These are phyloP conservation scores for Sebastiscus tertius DNA, from an alignment of 2,797 vertebrate species.

Conservation along the genomic window DNA sequence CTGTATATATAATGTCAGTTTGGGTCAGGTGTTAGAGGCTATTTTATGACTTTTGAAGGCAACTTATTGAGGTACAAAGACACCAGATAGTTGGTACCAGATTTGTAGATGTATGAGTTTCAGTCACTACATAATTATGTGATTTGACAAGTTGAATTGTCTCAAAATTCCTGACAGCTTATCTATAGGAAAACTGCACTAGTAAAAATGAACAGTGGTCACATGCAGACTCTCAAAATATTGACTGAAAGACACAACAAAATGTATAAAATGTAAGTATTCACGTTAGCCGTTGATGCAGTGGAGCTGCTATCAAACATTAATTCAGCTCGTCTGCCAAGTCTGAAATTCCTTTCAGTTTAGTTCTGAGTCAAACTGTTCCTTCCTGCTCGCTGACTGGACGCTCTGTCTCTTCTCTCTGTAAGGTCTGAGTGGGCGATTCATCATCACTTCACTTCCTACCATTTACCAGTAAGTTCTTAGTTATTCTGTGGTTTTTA, in stretches of 20 bases:
- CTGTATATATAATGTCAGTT: neutral
- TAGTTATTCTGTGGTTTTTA: constrained; percentile 7
- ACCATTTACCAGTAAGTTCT: constrained; percentile 96
- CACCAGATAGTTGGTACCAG: neutral
- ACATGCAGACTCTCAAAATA: neutral
- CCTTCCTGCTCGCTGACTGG: constrained; percentile 28
- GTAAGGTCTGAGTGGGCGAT: constrained; percentile 93
- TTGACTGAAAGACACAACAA: too few species aligned
- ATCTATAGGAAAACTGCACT: neutral
- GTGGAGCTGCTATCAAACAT: neutral
- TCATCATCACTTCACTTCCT: constrained; percentile 96
- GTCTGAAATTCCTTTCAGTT: neutral
- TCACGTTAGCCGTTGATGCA: neutral
- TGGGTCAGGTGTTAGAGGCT: neutral
- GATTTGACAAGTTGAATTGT: neutral
- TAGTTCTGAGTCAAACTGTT: neutral
- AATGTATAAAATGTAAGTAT: neutral
- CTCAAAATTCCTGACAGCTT: neutral
- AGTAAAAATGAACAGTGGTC: neutral
- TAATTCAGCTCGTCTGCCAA: neutral
- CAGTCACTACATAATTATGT: neutral
- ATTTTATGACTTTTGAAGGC: neutral
- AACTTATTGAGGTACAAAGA: neutral
- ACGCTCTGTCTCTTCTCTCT: constrained; percentile 18
- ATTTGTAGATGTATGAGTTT: neutral